A percentile compares a stretch with the other conserved stretches of the same genome.
phyloP scores from a whole-genome alignment of 2,113 vertebrate genomes.

The Mesoclemmys tuberculata region DNA sequence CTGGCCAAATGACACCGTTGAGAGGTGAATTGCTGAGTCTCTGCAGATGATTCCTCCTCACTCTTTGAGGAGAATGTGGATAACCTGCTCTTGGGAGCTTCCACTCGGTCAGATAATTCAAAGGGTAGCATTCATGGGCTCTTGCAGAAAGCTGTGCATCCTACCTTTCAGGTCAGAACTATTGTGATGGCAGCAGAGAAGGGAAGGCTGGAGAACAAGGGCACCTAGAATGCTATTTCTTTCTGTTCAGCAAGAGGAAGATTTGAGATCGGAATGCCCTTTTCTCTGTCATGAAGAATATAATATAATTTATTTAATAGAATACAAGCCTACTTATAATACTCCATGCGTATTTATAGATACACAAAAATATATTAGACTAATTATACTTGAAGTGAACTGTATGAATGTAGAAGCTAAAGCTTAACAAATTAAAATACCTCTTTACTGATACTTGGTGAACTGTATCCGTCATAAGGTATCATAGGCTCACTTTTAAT shows the following conservation, averaged over 20 bases:
- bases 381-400: constrained; percentile 1
- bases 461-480: constrained; percentile 70
- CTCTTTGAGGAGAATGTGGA: not conserved
- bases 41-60: not conserved
- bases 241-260: not conserved
- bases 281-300: not conserved
- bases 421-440: constrained; percentile 79
- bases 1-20: not conserved
- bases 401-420: constrained; percentile 12
- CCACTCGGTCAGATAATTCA: not conserved
- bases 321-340: not conserved
- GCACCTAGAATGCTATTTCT: not conserved
- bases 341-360: not conserved
- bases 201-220: not conserved
- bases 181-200: not conserved
- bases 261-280: not conserved
- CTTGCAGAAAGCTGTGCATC: not conserved
- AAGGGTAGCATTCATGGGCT: not conserved
- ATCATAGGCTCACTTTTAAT: constrained; percentile 57
- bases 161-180: not conserved
- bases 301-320: not conserved
- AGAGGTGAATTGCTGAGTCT: not conserved
- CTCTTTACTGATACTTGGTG: constrained; percentile 74
- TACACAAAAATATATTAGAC: not conserved
- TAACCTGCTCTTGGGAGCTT: not conserved